Evolutionary conservation across 2,797 vertebrate species (phyloP), one percentile per base, ranked within the genome.

Genomic region (Zalophus californianus): DNA sequence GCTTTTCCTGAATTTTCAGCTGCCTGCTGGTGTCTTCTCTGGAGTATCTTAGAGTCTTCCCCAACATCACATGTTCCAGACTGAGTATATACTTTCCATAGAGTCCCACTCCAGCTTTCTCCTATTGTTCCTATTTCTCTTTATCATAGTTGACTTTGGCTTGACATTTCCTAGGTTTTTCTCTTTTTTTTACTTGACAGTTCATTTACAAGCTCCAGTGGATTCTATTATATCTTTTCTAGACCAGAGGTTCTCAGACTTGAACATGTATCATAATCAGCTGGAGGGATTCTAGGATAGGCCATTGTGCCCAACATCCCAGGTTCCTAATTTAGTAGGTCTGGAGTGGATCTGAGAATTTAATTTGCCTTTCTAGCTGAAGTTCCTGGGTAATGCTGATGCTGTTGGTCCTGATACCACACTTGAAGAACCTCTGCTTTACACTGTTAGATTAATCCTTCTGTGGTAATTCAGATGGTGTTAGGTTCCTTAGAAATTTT

Each of bases 1-100:
- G 9, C 23, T 41, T 66, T 60, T 84, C 18, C 15, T 96, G 21
- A 70, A 77, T 60, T 85, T 85, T 86, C 78, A 73, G 13, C 35
- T 91, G 23, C 32, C n/a, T 91, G 12, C 9, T 87, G 16, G 2
- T 64, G 3, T 70, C 20, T 56, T 90, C 60, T 87, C 32, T 84
- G 25, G 70, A 75, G 38, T 94, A 90, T 75, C 10, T 78, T 83
- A 44, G 2, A 94, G 85, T n/a, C n/a, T 90, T 96, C 16, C n/a
- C 75, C 15, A 54, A 20, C 13, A 58, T 86, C 62, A 80, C 52
- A 20, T 68, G 6, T 78, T 94, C 27, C 41, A 93, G 68, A 94
- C 52, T 73, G 56, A 35, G 12, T 80, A 9, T 86, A 73, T 91
- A 88, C 32, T 82, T 92, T 73, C 44, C 23, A 1, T 52, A 25